Evolutionary conservation across 2,113 vertebrate genomes (phyloP), one percentile per base, ranked within the genome.

Genomic region (Cyrtonyx montezumae): DNA sequence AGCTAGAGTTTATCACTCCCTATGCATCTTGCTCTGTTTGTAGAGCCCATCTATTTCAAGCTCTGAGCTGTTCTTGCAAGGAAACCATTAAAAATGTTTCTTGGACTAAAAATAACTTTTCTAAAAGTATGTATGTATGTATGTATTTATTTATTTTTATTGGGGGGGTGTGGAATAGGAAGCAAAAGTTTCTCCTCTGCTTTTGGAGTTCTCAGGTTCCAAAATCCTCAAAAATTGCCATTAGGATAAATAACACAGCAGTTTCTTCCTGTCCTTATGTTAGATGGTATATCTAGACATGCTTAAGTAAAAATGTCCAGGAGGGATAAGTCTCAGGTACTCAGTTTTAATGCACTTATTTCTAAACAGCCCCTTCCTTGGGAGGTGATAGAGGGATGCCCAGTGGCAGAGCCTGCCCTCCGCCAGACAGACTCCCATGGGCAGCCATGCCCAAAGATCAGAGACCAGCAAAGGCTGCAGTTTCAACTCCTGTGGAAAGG

Each of bases 11-110:
- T 95, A 92, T 93, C 55, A 0, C 25, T 81, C 45, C 56, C 37
- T 19, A 20, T 71, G 74, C 53, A 53, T 92, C 84, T 78, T 85
- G 69, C 63, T 69, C 59, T 85, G 55, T 93, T 79, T 91, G 73
- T 66, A 73, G 49, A 94, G 43, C n/a, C 16, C 55, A 84, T 70
- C 62, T 42, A 51, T 87, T 79, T 87, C 73, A 65, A 40, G 7
- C 36, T 80, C n/a, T 81, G 79, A 83, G 51, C 11, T 81, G 26
- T 70, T 86, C 55, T 76, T 91, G 75, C 40, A 66, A 26, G 58
- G 21, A 91, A 94, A 79, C 3, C 28, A 73, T 70, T 45, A 34
- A 18, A 81, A 87, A 59, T 17, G 6, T 13, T n/a, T 68, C 84
- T 81, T 86, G 62, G 23, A 58, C 13, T 23, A 25, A 49, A 45